Percentiles rank a stretch among this genome's conserved stretches.
phyloP scores from a whole-genome alignment of 2,113 vertebrate genomes.

The Urocynchramus pylzowi region DNA sequence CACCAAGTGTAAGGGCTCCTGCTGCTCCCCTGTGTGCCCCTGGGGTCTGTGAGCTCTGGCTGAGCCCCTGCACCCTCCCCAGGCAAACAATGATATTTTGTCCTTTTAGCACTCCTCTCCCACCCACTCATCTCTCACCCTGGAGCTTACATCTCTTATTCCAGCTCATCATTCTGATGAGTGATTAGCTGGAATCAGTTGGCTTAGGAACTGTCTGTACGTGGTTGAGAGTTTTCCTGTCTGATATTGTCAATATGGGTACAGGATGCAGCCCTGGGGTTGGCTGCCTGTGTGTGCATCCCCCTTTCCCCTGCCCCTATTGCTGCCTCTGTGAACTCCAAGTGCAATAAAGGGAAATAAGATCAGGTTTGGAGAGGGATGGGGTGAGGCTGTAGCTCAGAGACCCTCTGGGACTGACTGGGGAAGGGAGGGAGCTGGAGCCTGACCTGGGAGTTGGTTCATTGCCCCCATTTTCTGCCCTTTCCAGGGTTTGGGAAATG shows the following conservation, averaged over 20 bases:
- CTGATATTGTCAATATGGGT: background rate
- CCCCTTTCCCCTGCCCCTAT: background rate
- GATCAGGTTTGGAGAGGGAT: background rate
- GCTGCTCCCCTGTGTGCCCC: background rate
- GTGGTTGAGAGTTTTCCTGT: background rate
- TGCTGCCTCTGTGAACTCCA: background rate
- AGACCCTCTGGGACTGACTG: background rate
- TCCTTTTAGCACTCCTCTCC: background rate
- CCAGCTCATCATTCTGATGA: background rate
- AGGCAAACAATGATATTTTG: background rate
- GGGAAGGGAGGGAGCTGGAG: background rate
- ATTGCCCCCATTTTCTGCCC: background rate
- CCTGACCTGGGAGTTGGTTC: background rate
- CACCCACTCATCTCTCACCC: background rate
- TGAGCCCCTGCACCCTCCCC: background rate
- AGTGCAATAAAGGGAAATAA: background rate
- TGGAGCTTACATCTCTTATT: background rate
- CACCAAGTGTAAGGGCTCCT: conserved; percentile 50
- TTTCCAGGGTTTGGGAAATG: conserved; percentile 34
- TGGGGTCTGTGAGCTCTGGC: background rate
- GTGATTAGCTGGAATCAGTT: no score
- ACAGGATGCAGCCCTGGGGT: accelerated
- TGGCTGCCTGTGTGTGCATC: background rate
- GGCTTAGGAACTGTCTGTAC: background rate
- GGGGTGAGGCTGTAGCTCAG: background rate